A percentile compares a stretch with the other conserved stretches of the same genome.
Evolutionary conservation across 1,140 invertebrate species (phyloP).

Genomic region (Conus ventricosus): DNA sequence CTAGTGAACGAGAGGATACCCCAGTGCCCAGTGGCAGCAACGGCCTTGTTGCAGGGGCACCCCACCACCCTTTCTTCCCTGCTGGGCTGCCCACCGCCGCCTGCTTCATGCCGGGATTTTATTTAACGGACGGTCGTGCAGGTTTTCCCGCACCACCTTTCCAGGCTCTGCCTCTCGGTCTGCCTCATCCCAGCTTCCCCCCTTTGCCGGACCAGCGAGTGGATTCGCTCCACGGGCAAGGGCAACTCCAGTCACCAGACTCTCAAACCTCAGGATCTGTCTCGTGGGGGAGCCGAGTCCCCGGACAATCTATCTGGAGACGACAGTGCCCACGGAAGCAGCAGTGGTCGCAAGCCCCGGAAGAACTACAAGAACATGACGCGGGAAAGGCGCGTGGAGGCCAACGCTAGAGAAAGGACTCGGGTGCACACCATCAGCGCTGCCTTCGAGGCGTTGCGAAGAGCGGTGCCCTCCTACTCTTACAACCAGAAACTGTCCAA

Average conservation of each 20-base stretch:
- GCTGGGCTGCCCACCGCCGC: slow-evolving; percentile 33
- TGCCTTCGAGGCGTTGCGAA: slow-evolving; percentile 91
- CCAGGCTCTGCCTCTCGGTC: slow-evolving; percentile 37
- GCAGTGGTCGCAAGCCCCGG: slow-evolving; percentile 75
- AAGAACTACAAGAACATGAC: slow-evolving; percentile 98
- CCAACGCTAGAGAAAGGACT: slow-evolving; percentile 93
- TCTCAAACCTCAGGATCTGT: slow-evolving; percentile 28
- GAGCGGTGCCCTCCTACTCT: slow-evolving; percentile 90
- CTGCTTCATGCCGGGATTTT: slow-evolving; percentile 40
- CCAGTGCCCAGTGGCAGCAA: slow-evolving; percentile 39
- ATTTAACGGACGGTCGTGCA: slow-evolving; percentile 25
- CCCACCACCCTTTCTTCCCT: slow-evolving; percentile 67
- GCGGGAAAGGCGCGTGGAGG: slow-evolving; percentile 91
- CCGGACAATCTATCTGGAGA: slow-evolving; percentile 49
- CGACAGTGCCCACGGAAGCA: slow-evolving; percentile 58
- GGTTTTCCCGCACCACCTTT: slow-evolving; percentile 40
- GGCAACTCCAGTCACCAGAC: background rate
- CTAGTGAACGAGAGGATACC: slow-evolving; percentile 48
- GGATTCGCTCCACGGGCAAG: slow-evolving; percentile 3
- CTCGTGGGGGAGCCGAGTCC: slow-evolving; percentile 23
- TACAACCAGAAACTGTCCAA: slow-evolving; percentile 95
- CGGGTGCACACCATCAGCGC: slow-evolving; percentile 96
- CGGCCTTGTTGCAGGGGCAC: slow-evolving; percentile 47
- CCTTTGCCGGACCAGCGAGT: background rate
- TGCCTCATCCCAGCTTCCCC: slow-evolving; percentile 23